Evolutionary conservation across 2,797 vertebrate species (phyloP).

Genomic region (Acrossocheilus fasciatus): DNA sequence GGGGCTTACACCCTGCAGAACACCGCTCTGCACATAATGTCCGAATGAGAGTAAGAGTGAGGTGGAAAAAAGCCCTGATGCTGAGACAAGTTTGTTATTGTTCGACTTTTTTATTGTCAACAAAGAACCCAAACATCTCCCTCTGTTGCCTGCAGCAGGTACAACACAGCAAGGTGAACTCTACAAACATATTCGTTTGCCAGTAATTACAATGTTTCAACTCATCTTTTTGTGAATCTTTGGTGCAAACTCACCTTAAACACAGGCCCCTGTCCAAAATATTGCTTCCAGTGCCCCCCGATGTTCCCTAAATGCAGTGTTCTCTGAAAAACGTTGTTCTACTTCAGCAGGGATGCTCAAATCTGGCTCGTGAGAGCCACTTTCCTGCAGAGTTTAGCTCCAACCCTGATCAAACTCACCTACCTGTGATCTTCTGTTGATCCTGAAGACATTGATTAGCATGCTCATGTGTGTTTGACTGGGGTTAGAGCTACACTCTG

Average conservation of each 20-base stretch:
- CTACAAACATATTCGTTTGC: not conserved
- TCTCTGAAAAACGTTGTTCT: not conserved
- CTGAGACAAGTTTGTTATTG: not conserved
- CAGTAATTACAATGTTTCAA: not conserved
- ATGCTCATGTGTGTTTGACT: too few relatives aligned
- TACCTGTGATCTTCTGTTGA: too few relatives aligned
- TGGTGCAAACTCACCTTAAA: not conserved
- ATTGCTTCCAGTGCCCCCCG: not conserved
- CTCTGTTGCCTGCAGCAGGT: not conserved
- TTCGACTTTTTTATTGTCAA: not conserved
- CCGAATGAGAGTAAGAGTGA: not conserved
- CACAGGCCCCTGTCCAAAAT: not conserved
- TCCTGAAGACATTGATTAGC: too few relatives aligned
- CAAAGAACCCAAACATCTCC: not conserved
- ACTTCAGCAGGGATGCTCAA: too few relatives aligned
- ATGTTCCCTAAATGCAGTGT: not conserved
- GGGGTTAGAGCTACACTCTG: too few relatives aligned
- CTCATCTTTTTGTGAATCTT: not conserved
- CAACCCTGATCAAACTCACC: too few relatives aligned
- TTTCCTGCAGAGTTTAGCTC: too few relatives aligned
- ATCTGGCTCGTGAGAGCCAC: too few relatives aligned
- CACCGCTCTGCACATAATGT: too few relatives aligned
- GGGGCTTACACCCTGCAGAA: not conserved
- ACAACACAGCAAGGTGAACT: not conserved
- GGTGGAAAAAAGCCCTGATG: not conserved